Base-by-base conservation (phyloP, 2,797 vertebrate genomes). In the Austrolebias charrua region DNA sequence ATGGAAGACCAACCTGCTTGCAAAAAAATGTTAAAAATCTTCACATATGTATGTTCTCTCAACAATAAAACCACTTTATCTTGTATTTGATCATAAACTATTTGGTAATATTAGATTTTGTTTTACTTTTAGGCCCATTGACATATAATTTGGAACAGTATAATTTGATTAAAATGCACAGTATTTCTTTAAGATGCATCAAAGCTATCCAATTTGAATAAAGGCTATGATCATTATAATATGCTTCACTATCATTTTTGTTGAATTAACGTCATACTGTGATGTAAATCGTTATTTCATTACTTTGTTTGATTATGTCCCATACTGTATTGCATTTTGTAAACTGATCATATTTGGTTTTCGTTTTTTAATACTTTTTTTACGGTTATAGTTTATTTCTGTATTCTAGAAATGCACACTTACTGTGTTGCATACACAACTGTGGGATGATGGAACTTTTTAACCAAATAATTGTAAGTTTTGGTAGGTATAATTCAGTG, bases 321-420 rank as follows among this genome's bases (percentile, higher is more conserved):
- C n/a, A 1, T 18, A 12, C 40, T 16, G 20, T 15, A 24, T 59
- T 56, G 20, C n/a, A 24, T 59, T 56, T 48, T 61, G 40, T 46
- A 42, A 9, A 44, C 19, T 14, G 12, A 58, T 7, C 2, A 9
- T 15, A 0, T 33, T 44, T 48, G 62, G 46, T 18, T 69, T 38
- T 38, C 2, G 8, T 3, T 10, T 38, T 10, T 38, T 10, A 38
- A 10, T 2, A n/a, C n/a, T 3, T 11, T 31, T 69, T 35, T 2
- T 45, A 4, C 47, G 1, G 1, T 45, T 38, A 52, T 76, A 66
- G 63, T 16, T 38, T 73, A 66, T 56, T 16, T 38, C 6, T 59
- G 15, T 48, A 57, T 66, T 46, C 5, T 40, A 65, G 24, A 15
- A 38, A 38, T 38, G 35, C 10, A 11, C 11, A 38, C 9, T 38